Conservation (phyloP, 1,140 invertebrate species). For the Drosophila ercepeae region DNA sequence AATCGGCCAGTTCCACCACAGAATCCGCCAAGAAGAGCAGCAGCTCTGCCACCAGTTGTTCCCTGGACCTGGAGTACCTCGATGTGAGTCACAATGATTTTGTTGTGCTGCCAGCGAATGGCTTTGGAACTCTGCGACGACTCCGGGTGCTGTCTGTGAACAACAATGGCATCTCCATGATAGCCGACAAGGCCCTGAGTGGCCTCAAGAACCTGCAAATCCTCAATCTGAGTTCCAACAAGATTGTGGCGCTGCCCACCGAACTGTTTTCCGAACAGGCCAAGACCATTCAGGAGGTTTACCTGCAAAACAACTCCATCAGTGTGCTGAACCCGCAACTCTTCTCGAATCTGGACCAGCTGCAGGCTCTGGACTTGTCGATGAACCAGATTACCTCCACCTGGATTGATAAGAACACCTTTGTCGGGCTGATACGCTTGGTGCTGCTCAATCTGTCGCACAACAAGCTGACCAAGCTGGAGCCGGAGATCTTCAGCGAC, state of each 20-base stretch:
- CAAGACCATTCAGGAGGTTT: constrained; percentile 92
- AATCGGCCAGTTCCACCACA: constrained; percentile 49
- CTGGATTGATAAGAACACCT: constrained; percentile 92
- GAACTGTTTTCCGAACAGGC: constrained; percentile 91
- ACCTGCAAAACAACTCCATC: constrained; percentile 95
- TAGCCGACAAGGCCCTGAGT: constrained; percentile 91
- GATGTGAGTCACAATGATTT: constrained; percentile 95
- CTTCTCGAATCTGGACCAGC: constrained; percentile 92
- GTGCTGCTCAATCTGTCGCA: constrained; percentile 93
- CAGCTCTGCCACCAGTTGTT: constrained; percentile 85
- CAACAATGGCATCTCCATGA: constrained; percentile 93
- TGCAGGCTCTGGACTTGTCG: constrained; percentile 94
- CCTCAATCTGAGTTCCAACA: constrained; percentile 93
- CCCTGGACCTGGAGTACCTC: constrained; percentile 91
- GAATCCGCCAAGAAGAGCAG: constrained; percentile 58
- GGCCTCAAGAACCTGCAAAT: constrained; percentile 91
- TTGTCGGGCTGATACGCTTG: constrained; percentile 93
- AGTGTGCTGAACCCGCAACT: constrained; percentile 91
- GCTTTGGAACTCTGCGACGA: constrained; percentile 90
- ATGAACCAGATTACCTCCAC: constrained; percentile 93
- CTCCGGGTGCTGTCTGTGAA: constrained; percentile 91
- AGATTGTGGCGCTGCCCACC: constrained; percentile 93
- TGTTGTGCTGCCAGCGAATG: constrained; percentile 90
- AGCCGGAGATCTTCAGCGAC: constrained; percentile 91
- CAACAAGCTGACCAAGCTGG: constrained; percentile 92